Base-by-base conservation (phyloP, 2,113 vertebrate genomes). In the Apistogramma diplotaenia region DNA sequence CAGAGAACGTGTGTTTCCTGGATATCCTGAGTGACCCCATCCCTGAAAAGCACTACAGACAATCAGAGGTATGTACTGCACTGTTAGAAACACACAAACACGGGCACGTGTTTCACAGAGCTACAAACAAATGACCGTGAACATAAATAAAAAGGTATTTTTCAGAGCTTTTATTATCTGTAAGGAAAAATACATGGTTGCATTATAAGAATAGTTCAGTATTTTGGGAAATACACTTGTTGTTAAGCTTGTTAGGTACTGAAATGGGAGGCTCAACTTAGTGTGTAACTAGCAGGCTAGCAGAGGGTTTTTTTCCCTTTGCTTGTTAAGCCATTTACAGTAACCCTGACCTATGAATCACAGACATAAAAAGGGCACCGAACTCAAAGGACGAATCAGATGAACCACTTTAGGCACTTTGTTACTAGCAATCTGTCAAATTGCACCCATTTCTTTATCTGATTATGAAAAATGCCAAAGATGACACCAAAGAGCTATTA, bases 11-110 rank as follows among this genome's bases (percentile, higher is more conserved):
- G 59, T 88, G 76, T 81, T 93, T 93, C 84, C 81, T 96, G 89
- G 95, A 96, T 79, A 95, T 96, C 84, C 84, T 96, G 73, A 91
- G 62, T 76, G 95, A 96, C 88, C 93, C 94, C 16, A 93, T 94
- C 78, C 94, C 95, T 27, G 95, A 95, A 21, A 96, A 92, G 73
- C 87, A 95, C 85, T 94, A 95, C 85, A 94, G 89, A 85, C 81
- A 92, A 35, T 76, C 89, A 6, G 95, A 96, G 93, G 95, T 95
- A 87, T 6, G 35, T n/a, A 8, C 8, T 61, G 46, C 37, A 73
- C 21, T 21, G 3, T 51, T 19, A 76, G 16, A 70, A 29, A 59
- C 53, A 65, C 46, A 54, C 54, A 58, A 54, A 61, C 46, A 53
- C 33, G 19, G 6, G 33, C 46, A 72, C 29, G 29, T 51, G 65